These are phyloP conservation scores for Coelopa frigida DNA, from an alignment of 1,140 invertebrate species.

Conservation along the genomic window DNA sequence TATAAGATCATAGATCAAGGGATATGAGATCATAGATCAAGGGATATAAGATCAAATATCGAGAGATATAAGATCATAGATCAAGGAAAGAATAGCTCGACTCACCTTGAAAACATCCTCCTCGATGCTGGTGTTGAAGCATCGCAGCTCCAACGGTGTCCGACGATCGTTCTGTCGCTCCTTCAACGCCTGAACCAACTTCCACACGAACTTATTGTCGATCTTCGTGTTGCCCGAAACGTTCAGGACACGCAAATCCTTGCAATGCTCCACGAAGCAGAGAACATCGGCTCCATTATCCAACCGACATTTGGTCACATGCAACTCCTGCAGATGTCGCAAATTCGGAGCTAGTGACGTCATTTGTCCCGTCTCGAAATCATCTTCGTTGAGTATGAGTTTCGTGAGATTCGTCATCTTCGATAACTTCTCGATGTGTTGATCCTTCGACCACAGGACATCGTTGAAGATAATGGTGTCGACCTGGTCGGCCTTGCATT, in stretches of 20 bases:
- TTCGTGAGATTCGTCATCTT: constrained; percentile 18
- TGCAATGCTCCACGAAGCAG: neutral
- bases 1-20: too few species aligned
- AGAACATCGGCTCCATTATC: constrained; percentile 3
- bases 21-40: too few species aligned
- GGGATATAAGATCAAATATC: too few species aligned
- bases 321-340: neutral
- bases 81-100: too few species aligned
- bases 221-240: neutral
- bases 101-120: too few species aligned
- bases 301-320: neutral
- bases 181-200: too few species aligned
- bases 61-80: too few species aligned
- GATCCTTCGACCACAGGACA: constrained; percentile 21
- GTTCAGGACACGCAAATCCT: neutral
- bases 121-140: too few species aligned
- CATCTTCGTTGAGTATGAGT: constrained; percentile 23
- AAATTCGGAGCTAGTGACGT: constrained; percentile 7
- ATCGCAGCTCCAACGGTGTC: too few species aligned
- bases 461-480: constrained; percentile 23
- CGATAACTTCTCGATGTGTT: constrained; percentile 2
- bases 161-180: too few species aligned
- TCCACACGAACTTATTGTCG: neutral
- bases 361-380: constrained; percentile 18
- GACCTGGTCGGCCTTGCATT: neutral